phyloP scores from a whole-genome alignment of 2,888 invertebrate genomes.

The Epinotia nisella region DNA sequence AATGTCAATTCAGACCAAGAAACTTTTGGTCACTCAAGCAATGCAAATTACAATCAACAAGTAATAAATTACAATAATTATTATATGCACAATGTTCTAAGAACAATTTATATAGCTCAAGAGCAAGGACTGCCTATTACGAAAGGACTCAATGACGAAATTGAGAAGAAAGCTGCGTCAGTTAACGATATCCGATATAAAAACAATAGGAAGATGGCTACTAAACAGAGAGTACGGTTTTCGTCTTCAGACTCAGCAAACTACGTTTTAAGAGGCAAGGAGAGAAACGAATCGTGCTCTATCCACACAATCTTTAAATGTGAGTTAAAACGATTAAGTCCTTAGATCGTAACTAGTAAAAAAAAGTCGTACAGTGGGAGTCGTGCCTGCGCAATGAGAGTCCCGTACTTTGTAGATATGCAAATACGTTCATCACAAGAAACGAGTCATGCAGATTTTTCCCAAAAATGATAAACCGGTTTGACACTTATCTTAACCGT shows the following conservation, averaged over 20 bases:
- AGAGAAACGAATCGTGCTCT: slow-evolving; percentile 50
- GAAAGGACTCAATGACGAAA: neutral
- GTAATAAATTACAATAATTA: slow-evolving; percentile 11
- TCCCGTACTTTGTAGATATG: too few species aligned
- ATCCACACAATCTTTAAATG: slow-evolving; percentile 72
- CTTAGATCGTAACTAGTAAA: too few species aligned
- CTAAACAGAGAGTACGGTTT: slow-evolving; percentile 56
- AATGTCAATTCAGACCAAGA: neutral
- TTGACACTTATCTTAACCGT: too few species aligned
- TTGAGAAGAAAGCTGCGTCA: slow-evolving; percentile 55
- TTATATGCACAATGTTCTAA: neutral
- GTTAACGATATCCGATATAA: slow-evolving; percentile 64
- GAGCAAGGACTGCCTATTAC: neutral
- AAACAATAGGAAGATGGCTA: slow-evolving; percentile 56
- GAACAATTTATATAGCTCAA: neutral
- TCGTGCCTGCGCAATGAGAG: too few species aligned
- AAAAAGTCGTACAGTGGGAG: too few species aligned
- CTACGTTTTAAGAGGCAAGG: neutral
- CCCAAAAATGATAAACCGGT: too few species aligned
- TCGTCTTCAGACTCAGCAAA: slow-evolving; percentile 55
- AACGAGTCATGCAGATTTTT: too few species aligned
- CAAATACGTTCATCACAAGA: too few species aligned
- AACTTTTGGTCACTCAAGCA: neutral
- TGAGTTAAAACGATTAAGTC: slow-evolving; percentile 44
- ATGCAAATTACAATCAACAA: neutral